Evolutionary conservation across 2,797 vertebrate genomes (phyloP), one percentile per base, ranked within the genome.

Genomic region (Sternarchorhynchus goeldii): DNA sequence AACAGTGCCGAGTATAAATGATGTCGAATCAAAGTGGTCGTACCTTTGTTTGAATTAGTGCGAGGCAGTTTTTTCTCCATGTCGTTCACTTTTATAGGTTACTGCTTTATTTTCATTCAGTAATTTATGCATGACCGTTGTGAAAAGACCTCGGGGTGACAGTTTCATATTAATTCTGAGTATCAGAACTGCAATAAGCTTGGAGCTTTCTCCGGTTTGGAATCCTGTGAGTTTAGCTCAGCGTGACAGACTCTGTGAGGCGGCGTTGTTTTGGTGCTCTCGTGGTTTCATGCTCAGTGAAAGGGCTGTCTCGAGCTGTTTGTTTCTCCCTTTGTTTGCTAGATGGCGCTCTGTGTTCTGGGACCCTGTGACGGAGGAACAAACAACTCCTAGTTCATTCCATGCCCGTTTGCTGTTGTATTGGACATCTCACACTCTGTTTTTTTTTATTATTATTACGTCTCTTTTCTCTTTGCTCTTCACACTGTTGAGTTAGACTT

Each of bases 261-360:
- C 39, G 69, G 85, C 88, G 89, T 88, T 87, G 81, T 85, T 85
- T 78, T 75, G 75, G 81, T 75, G 80, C 86, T 81, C 67, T 74
- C 55, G 58, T 81, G 84, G 68, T 81, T 78, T 80, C 75, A 82
- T 85, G 53, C 50, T 77, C 63, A 59, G 83, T 73, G 75, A 82
- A 80, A 85, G 82, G 85, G 86, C 80, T 88, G 81, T 66, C 77
- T 75, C 34, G 82, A 83, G 72, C 75, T 88, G 87, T 94, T 94
- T 92, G 91, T 94, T 96, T 93, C 93, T 90, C 86, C 82, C 81
- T 91, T 93, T 94, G 93, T 93, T 95, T 93, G 93, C 96, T 96
- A 98, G 96, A 94, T 98, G 96, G 96, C 96, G 96, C 96, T 96
- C 92, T 92, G 91, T 86, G 90, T 94, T 93, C 92, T 94, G 93